Evolutionary conservation across 1,140 invertebrate species (phyloP), one percentile per base, ranked within the genome.

Genomic region (Agrilus planipennis): DNA sequence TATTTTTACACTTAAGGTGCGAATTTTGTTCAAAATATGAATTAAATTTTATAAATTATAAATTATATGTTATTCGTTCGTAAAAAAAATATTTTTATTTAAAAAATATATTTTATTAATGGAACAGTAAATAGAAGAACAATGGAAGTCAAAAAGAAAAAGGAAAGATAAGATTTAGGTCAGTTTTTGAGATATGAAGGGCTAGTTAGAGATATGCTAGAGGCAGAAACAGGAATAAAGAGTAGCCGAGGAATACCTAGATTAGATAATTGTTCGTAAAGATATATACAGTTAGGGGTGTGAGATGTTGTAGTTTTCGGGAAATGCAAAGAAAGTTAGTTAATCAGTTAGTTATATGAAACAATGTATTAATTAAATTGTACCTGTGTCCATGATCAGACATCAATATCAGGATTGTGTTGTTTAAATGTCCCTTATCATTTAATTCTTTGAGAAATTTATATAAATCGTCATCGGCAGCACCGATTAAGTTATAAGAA

Each of bases 311-410:
- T 32, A 6, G 14, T 32, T 32, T 32, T n/a, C 11, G 11, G 14
- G 16, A 41, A 40, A 31, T 22, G 28, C 14, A 30, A 22, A 1
- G 2, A 44, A 19, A 20, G 27, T 27, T 12, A 18, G n/a, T 7
- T 2, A 15, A 12, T 2, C 15, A 16, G 27, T 11, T 6, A 11
- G 4, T 42, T 41, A 11, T 14, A 10, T 14, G n/a, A 12, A 12
- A 14, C 22, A 38, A 16, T 21, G 23, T 28, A 9, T 30, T 10
- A 25, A 35, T 19, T 14, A 17, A 25, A 19, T 28, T 40, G 51
- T 55, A 84, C 78, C 84, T 79, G 44, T 84, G 77, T 10, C 89
- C 88, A 63, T 92, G 88, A 67, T 93, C 88, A 14, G 84, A 83
- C 81, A 91, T 86, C 2, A 91, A 53, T 28, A 92, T 75, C 1